Evolutionary conservation across 1,140 invertebrate genomes (phyloP).

Genomic region (Lordiphosa mommai): DNA sequence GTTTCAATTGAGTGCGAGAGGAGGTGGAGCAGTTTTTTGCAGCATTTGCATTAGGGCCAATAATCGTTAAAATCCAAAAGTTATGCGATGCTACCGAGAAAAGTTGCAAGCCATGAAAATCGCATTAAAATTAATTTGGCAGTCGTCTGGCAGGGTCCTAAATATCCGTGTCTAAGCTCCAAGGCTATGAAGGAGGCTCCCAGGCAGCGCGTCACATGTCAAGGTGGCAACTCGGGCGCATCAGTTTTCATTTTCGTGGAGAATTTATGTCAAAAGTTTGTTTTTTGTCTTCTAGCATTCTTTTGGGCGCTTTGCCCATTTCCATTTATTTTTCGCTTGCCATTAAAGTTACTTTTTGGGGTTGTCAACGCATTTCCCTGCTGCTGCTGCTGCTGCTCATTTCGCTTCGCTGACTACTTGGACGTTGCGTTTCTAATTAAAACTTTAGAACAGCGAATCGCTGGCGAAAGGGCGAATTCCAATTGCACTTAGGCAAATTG

Average conservation of each 20-base stretch:
- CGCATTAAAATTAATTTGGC: constrained; percentile 77
- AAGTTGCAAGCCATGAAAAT: constrained; percentile 55
- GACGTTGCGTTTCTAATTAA: constrained; percentile 73
- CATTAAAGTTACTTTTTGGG: constrained; percentile 72
- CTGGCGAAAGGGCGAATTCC: constrained; percentile 24
- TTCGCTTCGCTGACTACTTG: constrained; percentile 63
- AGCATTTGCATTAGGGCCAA: constrained; percentile 64
- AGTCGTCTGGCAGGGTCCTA: constrained; percentile 54
- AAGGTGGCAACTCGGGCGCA: constrained; percentile 62
- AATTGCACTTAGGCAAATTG: constrained; percentile 72
- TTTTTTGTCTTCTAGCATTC: constrained; percentile 20
- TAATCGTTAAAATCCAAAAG: constrained; percentile 73
- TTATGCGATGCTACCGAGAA: constrained; percentile 40
- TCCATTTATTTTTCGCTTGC: constrained; percentile 35
- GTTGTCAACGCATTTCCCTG: constrained; percentile 74
- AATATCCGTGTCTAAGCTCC: constrained; percentile 31
- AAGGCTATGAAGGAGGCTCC: too few species aligned
- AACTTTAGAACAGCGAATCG: constrained; percentile 44
- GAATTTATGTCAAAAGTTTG: constrained; percentile 76
- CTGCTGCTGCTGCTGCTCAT: constrained; percentile 69
- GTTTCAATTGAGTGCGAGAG: constrained; percentile 37
- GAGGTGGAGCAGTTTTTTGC: neutral
- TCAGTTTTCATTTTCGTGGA: constrained; percentile 63
- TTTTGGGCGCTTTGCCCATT: constrained; percentile 27
- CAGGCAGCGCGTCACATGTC: constrained; percentile 24